Percentiles rank a stretch among this genome's conserved stretches.
phyloP scores from a whole-genome alignment of 2,888 invertebrate species.

The Ophion ellenae region DNA sequence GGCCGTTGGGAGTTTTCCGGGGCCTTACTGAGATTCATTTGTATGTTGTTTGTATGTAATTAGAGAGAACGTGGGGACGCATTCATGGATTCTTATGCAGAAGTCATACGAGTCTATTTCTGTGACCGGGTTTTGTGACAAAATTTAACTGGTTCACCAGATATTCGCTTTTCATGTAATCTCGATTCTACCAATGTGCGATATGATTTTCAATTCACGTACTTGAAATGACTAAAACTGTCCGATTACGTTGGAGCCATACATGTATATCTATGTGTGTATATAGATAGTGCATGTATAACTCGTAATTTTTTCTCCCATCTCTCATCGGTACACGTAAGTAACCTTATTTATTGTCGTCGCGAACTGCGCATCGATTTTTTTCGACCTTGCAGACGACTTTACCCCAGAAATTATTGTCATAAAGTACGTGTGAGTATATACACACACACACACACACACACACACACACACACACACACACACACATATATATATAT shows the following conservation, averaged over 20 bases:
- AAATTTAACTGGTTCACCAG: no score
- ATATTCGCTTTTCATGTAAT: not conserved
- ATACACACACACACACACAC: no score
- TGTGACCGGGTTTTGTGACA: no score
- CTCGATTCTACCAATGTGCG: no score
- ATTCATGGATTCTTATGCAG: no score
- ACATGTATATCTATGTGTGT: not conserved
- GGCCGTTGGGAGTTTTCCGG: no score
- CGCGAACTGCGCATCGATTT: constrained; percentile 42
- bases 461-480: not conserved
- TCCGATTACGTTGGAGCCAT: not conserved
- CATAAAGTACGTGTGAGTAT: constrained; percentile 31
- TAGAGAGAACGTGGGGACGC: no score
- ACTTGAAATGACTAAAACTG: not conserved
- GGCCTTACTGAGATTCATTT: no score
- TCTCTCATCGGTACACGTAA: not conserved
- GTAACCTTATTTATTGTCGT: constrained; percentile 39
- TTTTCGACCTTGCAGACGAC: constrained; percentile 55
- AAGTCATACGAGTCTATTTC: no score
- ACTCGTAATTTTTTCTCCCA: not conserved
- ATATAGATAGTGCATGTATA: not conserved
- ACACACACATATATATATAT: not conserved
- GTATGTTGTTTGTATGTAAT: no score
- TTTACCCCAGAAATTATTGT: constrained; percentile 42
- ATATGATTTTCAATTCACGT: no score